phyloP scores from a whole-genome alignment of 2,888 invertebrate species.

The Acanthacorydalis orientalis region DNA sequence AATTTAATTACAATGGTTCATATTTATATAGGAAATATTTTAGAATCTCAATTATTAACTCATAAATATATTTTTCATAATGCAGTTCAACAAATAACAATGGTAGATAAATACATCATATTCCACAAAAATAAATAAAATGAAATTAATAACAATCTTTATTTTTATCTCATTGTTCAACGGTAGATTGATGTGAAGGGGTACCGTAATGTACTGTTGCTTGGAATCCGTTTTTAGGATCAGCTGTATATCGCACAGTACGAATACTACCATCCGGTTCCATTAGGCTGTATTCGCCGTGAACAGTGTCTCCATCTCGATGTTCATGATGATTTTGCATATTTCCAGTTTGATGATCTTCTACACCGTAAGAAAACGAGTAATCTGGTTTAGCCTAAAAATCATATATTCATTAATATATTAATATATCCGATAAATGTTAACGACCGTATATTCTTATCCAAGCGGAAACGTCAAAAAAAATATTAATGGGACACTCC shows the following conservation, averaged over 20 bases:
- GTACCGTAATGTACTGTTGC: conserved; percentile 26
- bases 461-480: too few species aligned
- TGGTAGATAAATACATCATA: too few species aligned
- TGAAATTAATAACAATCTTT: not conserved
- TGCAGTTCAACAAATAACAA: too few species aligned
- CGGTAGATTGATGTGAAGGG: not conserved
- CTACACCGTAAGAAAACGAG: conserved; percentile 57
- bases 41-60: too few species aligned
- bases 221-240: conserved; percentile 57
- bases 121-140: not conserved
- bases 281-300: conserved; percentile 53
- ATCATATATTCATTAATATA: too few species aligned
- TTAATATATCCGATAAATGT: too few species aligned
- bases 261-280: conserved; percentile 60
- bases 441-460: too few species aligned
- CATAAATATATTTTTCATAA: too few species aligned
- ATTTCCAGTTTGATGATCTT: conserved; percentile 55
- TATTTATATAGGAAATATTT: too few species aligned
- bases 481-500: too few species aligned
- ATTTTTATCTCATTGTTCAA: not conserved
- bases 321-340: conserved; percentile 55
- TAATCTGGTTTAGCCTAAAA: conserved; percentile 56
- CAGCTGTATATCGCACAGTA: conserved; percentile 56
- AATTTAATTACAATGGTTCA: too few species aligned
- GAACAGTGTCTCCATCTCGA: conserved; percentile 53